Conservation (phyloP, 2,797 vertebrate genomes). For the Enteromius thamalakanensis region DNA sequence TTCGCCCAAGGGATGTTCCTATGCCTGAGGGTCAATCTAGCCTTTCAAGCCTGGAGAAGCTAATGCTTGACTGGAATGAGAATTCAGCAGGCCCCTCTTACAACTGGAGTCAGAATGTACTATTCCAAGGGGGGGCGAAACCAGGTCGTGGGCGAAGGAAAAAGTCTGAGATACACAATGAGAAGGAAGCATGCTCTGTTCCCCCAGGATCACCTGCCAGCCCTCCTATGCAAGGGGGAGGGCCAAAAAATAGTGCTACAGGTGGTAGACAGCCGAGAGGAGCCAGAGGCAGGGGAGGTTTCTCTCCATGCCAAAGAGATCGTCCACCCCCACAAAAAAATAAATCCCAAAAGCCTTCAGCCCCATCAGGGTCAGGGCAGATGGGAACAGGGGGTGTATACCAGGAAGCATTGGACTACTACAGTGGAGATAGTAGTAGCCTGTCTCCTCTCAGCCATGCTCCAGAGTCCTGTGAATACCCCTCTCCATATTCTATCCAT, state of each 20-base stretch:
- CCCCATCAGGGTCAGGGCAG: slow-evolving; percentile 73
- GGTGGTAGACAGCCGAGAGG: slow-evolving; percentile 58
- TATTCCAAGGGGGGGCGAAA: slow-evolving; percentile 95
- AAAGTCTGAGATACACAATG: slow-evolving; percentile 83
- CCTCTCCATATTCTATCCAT: slow-evolving; percentile 95
- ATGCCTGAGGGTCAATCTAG: slow-evolving; percentile 87
- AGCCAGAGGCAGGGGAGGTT: slow-evolving; percentile 81
- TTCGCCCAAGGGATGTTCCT: slow-evolving; percentile 72
- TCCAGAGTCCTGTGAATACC: slow-evolving; percentile 93
- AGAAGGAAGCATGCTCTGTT: slow-evolving; percentile 77
- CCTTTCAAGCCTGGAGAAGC: slow-evolving; percentile 95
- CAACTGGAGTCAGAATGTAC: slow-evolving; percentile 98
- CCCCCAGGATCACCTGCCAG: slow-evolving; percentile 83
- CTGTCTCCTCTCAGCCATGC: slow-evolving; percentile 92
- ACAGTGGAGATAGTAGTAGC: slow-evolving; percentile 97
- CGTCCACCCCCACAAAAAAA: slow-evolving; percentile 80
- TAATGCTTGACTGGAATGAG: slow-evolving; percentile 99
- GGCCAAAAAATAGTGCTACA: slow-evolving; percentile 57
- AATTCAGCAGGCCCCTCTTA: slow-evolving; percentile 92
- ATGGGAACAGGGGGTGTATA: slow-evolving; percentile 78
- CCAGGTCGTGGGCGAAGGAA: slow-evolving; percentile 92
- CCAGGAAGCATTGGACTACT: slow-evolving; percentile 96
- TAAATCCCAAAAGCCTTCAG: slow-evolving; percentile 86
- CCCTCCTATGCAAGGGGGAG: slow-evolving; percentile 81
- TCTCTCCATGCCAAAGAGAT: slow-evolving; percentile 91